Evolutionary conservation across 2,888 invertebrate species (phyloP).

Genomic region (Argyresthia albistria): DNA sequence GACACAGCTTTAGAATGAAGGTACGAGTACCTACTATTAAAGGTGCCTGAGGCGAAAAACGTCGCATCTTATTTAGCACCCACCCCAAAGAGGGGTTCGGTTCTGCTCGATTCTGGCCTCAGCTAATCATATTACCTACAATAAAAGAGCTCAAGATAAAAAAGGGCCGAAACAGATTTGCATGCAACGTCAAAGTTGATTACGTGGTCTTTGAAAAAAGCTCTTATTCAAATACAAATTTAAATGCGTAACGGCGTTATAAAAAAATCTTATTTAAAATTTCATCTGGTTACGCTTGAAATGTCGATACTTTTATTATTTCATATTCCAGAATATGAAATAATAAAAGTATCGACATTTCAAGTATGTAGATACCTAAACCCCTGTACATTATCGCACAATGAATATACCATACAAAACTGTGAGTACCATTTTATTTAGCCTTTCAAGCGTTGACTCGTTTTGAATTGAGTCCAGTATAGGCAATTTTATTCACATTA

Average conservation of each 20-base stretch:
- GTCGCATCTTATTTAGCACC: conserved; percentile 69
- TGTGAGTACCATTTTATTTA: too few species aligned
- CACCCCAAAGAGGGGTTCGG: conserved; percentile 44
- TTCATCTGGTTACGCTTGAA: too few species aligned
- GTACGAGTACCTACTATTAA: conserved; percentile 67
- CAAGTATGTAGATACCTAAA: too few species aligned
- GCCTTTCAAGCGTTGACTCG: too few species aligned
- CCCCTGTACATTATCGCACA: too few species aligned
- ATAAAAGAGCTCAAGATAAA: conserved; percentile 58
- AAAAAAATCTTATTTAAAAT: too few species aligned
- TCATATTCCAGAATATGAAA: too few species aligned
- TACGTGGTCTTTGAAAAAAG: conserved; percentile 20
- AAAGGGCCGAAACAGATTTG: conserved; percentile 60
- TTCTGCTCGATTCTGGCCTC: conserved; percentile 32
- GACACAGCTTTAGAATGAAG: conserved; percentile 67
- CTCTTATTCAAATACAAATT: too few species aligned
- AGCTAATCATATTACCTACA: conserved; percentile 65
- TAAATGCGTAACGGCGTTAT: too few species aligned
- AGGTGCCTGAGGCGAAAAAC: conserved; percentile 66
- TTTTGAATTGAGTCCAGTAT: conserved; percentile 16
- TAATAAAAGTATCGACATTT: too few species aligned
- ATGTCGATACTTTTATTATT: too few species aligned
- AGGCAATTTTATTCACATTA: conserved; percentile 66
- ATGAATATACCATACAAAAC: too few species aligned
- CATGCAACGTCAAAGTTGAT: conserved; percentile 63